phyloP scores from a whole-genome alignment of 2,113 vertebrate genomes.

The Penelope pileata region DNA sequence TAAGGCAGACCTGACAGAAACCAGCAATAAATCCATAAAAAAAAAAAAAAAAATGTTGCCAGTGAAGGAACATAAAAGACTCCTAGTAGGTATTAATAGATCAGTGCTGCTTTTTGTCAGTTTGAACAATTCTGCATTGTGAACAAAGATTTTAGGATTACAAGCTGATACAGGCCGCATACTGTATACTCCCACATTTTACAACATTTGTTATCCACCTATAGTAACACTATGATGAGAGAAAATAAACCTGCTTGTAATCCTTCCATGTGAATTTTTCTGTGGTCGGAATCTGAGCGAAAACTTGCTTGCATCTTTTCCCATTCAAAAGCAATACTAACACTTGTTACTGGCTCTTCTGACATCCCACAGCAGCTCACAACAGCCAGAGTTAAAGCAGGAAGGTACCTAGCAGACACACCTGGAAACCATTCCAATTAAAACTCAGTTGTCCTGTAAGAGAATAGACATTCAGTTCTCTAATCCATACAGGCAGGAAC shows the following conservation, averaged over 20 bases:
- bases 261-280: neutral
- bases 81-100: slow-evolving; percentile 14
- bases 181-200: slow-evolving; percentile 2
- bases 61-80: slow-evolving; percentile 8
- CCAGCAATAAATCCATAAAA: slow-evolving; percentile 23
- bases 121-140: neutral
- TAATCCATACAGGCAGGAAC: accelerated
- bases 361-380: neutral
- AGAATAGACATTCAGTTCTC: neutral
- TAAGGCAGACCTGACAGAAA: neutral
- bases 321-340: neutral
- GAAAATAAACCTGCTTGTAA: neutral
- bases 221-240: neutral
- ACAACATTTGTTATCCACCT: neutral
- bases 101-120: neutral
- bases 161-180: neutral
- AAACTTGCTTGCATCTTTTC: neutral
- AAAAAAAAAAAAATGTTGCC: neutral
- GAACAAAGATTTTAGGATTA: slow-evolving; percentile 5
- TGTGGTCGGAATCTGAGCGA: neutral
- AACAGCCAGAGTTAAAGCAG: neutral
- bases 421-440: neutral
- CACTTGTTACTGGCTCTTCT: neutral
- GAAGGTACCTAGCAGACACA: neutral
- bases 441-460: neutral